These are phyloP conservation scores for Phrixothrix hirtus DNA, from an alignment of 2,888 invertebrate genomes.

Conservation along the genomic window DNA sequence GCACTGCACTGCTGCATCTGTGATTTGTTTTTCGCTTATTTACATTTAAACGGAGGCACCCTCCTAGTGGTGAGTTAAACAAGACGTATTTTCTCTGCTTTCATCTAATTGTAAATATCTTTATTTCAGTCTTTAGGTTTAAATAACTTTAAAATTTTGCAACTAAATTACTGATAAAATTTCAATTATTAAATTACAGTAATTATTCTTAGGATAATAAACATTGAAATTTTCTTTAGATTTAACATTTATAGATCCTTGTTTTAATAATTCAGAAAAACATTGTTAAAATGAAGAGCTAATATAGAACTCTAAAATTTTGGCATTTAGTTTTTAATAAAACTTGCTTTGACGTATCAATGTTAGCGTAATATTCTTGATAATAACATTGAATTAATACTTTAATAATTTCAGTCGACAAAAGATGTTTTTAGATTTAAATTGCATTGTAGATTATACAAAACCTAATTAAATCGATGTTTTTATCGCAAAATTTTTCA, in stretches of 20 bases:
- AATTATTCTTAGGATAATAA: no score
- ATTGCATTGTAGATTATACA: no score
- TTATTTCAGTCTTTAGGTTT: conserved; percentile 34
- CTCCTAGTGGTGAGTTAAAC: conserved; percentile 38
- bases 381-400: no score
- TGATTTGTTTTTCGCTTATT: conserved; percentile 38
- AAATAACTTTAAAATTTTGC: no score
- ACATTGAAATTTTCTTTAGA: no score
- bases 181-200: no score
- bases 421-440: no score
- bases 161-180: no score
- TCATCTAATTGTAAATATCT: conserved; percentile 37
- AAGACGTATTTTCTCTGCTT: conserved; percentile 36
- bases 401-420: background rate
- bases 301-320: background rate
- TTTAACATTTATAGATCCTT: no score
- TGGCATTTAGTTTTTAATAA: conserved; percentile 1
- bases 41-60: conserved; percentile 34
- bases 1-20: conserved; percentile 37
- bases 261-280: background rate
- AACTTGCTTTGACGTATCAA: conserved; percentile 1
- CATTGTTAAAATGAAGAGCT: background rate
- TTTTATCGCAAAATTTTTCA: no score
- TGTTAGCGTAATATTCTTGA: conserved; percentile 1
- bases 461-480: no score